Base-by-base conservation (phyloP, 2,113 vertebrate species). In the Cebus imitator region DNA sequence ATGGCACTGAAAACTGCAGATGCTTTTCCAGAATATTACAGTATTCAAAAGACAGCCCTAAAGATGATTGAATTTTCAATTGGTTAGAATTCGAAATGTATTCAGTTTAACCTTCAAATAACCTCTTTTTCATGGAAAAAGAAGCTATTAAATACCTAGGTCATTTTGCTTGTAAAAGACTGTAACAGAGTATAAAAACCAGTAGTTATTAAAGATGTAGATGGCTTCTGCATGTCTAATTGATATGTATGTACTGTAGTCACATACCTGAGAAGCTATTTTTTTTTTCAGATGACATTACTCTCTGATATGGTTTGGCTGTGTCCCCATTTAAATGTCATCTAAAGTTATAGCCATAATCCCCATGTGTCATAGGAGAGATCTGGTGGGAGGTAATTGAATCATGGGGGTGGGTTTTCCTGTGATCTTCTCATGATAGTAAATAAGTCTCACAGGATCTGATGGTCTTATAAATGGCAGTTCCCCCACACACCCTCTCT, bases 1-100 rank as follows among this genome's bases (percentile, higher is more conserved):
- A 91, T 68, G 72, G 21, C 40, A 72, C 35, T 70, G 37, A 89
- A 64, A 85, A 75, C 35, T 78, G 45, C 58, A 95, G 37, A 87
- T 94, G 66, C 1, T 17, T 87, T 93, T 91, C 37, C 25, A 82
- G 35, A 40, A 48, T 57, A 82, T 91, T 96, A 85, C n/a, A 86
- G 21, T 93, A 95, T 66, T 96, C 16, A 40, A 78, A 87, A 82
- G 90, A 45, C 2, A 93, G 40, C 6, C 11, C 32, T 82, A 21
- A 1, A 72, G 45, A 75, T 66, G 25, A 37, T 2, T 87, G 30
- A 78, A 80, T 96, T 94, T 88, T 93, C 50, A 82, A 21, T 64
- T n/a, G 14, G 27, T 81, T 84, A 23, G 35, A 93, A 94, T 68
- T 96, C 76, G 30, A 40, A 66, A 23, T 45, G 3, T 21, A 40